Base-by-base conservation (phyloP, 2,888 invertebrate genomes). In the Ernsta delagoae region DNA sequence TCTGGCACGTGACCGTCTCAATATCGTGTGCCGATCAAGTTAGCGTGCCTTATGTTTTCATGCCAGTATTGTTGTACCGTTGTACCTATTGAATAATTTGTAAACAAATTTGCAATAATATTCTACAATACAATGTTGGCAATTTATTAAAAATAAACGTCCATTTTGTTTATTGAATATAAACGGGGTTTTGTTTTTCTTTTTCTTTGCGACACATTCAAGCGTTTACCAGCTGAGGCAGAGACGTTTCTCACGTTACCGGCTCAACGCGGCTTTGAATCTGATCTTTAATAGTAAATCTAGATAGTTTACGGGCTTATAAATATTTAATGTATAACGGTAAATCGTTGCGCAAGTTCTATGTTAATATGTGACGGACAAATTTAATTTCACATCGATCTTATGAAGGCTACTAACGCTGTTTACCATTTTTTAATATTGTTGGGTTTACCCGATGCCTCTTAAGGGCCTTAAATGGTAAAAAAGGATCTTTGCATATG, bases 1-100 rank as follows among this genome's bases (percentile, higher is more conserved):
- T 75, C 74, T 71, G 75, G 79, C 80, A 81, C 81, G 81, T 82
- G 80, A 81, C 80, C 74, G 73, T 59, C 70, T 54, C 61, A 53
- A 73, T 72, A 73, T 71, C 73, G 70, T 70, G 70, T 60, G 43
- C 65, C 71, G 48, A 71, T 71, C 68, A 60, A 70, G 48, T 48
- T 34, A 59, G 59, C 70, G 74, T 74, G 73, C 73, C 74, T 73
- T 72, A 75, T 73, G 71, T n/a, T n/a, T n/a, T n/a, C n/a, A n/a
- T n/a, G n/a, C n/a, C n/a, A n/a, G n/a, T n/a, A n/a, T n/a, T n/a
- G n/a, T n/a, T n/a, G 73, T 71, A 11, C 9, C 11, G 11, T 43
- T 43, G 43, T n/a, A n/a, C n/a, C n/a, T 62, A 62, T 68, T 62
- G 50, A 62, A 50, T 68, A 62, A 68, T 68, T 62, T 57, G 57